Evolutionary conservation across 1,140 invertebrate species (phyloP).

Genomic region (Drosophila aff.): DNA sequence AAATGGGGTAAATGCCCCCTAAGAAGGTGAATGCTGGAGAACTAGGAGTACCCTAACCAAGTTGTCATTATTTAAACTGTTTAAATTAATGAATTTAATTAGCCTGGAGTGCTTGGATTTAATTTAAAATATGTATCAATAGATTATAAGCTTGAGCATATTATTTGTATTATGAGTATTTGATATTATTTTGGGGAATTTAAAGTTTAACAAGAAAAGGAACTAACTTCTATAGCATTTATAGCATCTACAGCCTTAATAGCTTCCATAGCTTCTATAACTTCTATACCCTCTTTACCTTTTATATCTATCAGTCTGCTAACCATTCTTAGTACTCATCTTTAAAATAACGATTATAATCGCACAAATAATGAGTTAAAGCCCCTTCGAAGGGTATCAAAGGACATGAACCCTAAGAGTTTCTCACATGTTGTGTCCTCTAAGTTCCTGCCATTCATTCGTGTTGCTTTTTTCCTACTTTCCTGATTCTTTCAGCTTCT

Average conservation of each 20-base stretch:
- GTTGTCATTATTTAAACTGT: neutral
- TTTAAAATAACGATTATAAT: neutral
- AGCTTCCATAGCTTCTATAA: neutral
- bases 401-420: constrained; percentile 2
- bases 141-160: too few relatives aligned
- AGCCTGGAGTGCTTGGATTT: neutral
- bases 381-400: neutral
- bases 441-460: constrained; percentile 1
- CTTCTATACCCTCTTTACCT: neutral
- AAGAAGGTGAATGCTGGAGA: neutral
- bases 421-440: constrained; percentile 38
- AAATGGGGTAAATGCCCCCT: constrained; percentile 5
- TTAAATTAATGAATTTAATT: neutral
- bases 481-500: constrained; percentile 14
- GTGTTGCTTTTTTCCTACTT: constrained; percentile 11
- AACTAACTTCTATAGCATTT: neutral
- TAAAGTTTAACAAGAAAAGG: neutral
- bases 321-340: neutral
- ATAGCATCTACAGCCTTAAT: too few relatives aligned
- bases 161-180: neutral
- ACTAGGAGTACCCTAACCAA: neutral
- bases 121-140: neutral
- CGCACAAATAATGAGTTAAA: neutral
- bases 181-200: neutral
- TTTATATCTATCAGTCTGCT: neutral